Percentiles rank a stretch among this genome's conserved stretches.
These are phyloP conservation scores for Acanthosepion pharaonis DNA, from an alignment of 2,888 invertebrate genomes.

Conservation along the genomic window DNA sequence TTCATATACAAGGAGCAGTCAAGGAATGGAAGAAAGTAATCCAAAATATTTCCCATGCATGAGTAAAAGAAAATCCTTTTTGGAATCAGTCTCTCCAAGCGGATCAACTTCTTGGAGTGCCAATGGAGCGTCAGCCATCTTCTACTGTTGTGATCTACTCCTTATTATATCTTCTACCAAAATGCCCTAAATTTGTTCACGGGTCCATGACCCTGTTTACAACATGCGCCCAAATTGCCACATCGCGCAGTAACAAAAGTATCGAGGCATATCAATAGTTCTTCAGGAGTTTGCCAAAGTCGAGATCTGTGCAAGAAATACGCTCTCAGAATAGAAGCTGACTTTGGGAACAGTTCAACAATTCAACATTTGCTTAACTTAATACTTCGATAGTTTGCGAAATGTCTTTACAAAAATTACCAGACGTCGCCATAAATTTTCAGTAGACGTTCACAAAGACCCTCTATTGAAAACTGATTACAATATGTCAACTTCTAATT, in stretches of 20 bases:
- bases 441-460: not conserved
- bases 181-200: no score
- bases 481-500: not conserved
- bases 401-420: no score
- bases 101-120: no score
- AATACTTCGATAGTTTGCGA: not conserved
- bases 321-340: not conserved
- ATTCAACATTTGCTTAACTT: not conserved
- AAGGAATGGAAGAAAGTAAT: no score
- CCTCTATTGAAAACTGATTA: not conserved
- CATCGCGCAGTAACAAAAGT: not conserved
- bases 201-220: no score
- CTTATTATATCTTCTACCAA: no score
- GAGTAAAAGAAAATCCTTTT: no score
- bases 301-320: not conserved
- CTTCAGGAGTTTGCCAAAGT: not conserved
- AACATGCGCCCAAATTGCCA: not conserved
- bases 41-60: no score
- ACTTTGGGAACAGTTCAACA: not conserved
- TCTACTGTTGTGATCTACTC: no score
- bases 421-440: not conserved
- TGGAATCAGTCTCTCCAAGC: no score
- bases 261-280: not conserved
- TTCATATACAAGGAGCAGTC: no score
- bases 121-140: no score